Percentiles rank a stretch among this genome's conserved stretches.
phyloP scores from a whole-genome alignment of 2,113 vertebrate genomes.

The Melanostigma gelatinosum region DNA sequence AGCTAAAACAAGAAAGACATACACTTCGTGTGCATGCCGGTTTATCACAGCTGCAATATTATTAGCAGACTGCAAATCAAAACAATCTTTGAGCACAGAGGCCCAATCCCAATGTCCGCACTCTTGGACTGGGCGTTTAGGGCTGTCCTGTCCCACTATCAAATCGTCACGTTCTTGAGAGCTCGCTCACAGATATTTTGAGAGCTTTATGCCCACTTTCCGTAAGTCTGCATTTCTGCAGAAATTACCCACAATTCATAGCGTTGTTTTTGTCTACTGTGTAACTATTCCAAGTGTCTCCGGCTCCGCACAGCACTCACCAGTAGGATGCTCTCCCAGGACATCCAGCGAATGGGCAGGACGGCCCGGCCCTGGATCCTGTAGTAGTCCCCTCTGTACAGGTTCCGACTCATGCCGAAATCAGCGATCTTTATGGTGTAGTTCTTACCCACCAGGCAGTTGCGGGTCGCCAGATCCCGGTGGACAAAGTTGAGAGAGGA shows the following conservation, averaged over 20 bases:
- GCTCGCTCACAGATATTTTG: too few species aligned
- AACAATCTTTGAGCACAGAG: too few species aligned
- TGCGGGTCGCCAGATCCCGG: conserved; percentile 95
- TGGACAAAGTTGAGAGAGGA: conserved; percentile 98
- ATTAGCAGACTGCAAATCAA: not conserved
- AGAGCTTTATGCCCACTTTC: too few species aligned
- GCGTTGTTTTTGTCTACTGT: not conserved
- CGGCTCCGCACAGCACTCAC: conserved; percentile 70
- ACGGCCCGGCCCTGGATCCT: conserved; percentile 96
- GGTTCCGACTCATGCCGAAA: conserved; percentile 98
- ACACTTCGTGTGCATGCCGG: not conserved
- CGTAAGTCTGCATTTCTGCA: too few species aligned
- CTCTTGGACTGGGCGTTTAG: too few species aligned
- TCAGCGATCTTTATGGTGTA: conserved; percentile 98
- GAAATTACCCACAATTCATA: too few species aligned
- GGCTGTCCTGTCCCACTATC: too few species aligned
- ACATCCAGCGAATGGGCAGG: conserved; percentile 99
- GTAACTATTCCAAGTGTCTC: not conserved
- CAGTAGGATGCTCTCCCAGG: conserved; percentile 98
- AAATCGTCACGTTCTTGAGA: too few species aligned
- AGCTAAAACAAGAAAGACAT: too few species aligned
- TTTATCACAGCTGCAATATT: not conserved
- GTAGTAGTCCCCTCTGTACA: conserved; percentile 98
- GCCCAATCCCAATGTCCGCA: too few species aligned
- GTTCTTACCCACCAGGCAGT: conserved; percentile 95